Evolutionary conservation across 2,888 invertebrate genomes (phyloP).

Genomic region (Parasteatoda lunata): DNA sequence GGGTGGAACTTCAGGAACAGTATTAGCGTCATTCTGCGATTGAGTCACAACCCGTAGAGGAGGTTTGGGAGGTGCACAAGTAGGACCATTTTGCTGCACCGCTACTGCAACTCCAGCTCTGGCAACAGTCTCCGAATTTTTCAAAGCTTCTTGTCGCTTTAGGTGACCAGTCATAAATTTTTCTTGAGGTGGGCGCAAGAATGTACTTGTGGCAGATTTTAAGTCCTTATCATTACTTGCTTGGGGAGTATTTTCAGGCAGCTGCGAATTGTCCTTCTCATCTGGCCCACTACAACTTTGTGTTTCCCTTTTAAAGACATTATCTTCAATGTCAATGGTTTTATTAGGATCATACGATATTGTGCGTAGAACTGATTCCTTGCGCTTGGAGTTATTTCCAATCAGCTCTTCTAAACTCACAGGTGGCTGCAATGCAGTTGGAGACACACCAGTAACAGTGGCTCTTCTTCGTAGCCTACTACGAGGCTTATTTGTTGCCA

Average conservation of each 20-base stretch:
- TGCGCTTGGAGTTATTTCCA: conserved; percentile 64
- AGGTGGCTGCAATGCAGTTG: conserved; percentile 79
- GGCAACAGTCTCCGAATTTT: conserved; percentile 55
- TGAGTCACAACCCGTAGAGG: conserved; percentile 30
- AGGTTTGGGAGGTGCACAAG: conserved; percentile 8
- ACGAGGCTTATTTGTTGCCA: conserved; percentile 75
- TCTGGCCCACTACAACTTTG: conserved; percentile 26
- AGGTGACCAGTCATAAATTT: conserved; percentile 49
- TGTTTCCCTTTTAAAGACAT: conserved; percentile 51
- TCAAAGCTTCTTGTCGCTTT: conserved; percentile 51
- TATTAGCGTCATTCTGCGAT: conserved; percentile 27
- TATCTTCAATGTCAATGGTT: conserved; percentile 56
- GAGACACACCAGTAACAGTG: conserved; percentile 88
- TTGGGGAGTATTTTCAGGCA: conserved; percentile 13
- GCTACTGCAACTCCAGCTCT: conserved; percentile 51
- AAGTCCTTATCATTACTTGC: conserved; percentile 11
- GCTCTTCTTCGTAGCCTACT: conserved; percentile 86
- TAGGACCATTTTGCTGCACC: neutral
- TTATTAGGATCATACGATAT: conserved; percentile 70
- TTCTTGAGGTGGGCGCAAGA: conserved; percentile 56
- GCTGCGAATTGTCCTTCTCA: conserved; percentile 1
- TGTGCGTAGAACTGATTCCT: conserved; percentile 69
- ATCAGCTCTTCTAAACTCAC: conserved; percentile 78
- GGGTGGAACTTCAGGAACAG: conserved; percentile 27
- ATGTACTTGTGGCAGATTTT: conserved; percentile 33